phyloP scores from a whole-genome alignment of 2,113 vertebrate genomes.

The Coregonus clupeaformis region DNA sequence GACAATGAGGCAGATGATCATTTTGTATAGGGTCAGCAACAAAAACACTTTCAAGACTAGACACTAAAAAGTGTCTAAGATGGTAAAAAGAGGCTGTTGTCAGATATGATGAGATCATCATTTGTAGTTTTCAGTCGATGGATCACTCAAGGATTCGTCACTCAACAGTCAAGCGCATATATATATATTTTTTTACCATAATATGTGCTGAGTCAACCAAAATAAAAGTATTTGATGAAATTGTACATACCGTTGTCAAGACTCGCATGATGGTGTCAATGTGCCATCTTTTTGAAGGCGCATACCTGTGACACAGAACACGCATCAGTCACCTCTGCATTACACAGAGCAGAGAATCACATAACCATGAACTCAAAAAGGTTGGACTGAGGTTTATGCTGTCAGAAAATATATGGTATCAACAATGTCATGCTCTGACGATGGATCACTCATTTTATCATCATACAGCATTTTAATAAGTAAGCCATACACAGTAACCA shows the following conservation, averaged over 20 bases:
- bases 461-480: conserved; percentile 64
- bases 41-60: neutral
- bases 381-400: conserved; percentile 39
- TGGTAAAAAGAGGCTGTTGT: neutral
- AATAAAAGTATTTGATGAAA: neutral
- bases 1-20: neutral
- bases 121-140: conserved; percentile 21
- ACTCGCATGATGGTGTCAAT: conserved; percentile 99
- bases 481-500: neutral
- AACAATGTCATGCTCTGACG: conserved; percentile 65
- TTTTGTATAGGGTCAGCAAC: neutral
- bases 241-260: conserved; percentile 88
- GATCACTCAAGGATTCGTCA: conserved; percentile 25
- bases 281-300: conserved; percentile 98
- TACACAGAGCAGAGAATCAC: neutral
- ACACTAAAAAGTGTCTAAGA: neutral
- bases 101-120: conserved; percentile 15
- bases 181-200: neutral
- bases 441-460: conserved; percentile 77
- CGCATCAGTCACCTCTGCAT: neutral
- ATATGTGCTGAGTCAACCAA: too few species aligned
- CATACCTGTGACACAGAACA: conserved; percentile 80
- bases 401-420: conserved; percentile 68
- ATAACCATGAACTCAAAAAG: neutral
- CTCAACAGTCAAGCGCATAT: conserved; percentile 20